Percentiles rank a stretch among this genome's conserved stretches.
These are phyloP conservation scores for Myotis daubentonii DNA, from an alignment of 2,797 vertebrate species.

Conservation along the genomic window DNA sequence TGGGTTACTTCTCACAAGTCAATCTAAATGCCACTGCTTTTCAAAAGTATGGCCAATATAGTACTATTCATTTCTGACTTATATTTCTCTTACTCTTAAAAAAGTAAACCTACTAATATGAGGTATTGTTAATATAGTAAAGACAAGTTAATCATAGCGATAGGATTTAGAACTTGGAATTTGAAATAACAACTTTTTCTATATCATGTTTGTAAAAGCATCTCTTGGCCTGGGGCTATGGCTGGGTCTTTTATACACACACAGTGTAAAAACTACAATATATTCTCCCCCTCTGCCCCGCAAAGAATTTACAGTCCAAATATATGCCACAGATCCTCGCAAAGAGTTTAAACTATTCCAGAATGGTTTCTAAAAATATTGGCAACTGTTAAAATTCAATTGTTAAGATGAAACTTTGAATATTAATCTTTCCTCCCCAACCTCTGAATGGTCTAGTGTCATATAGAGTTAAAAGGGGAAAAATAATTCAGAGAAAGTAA, in stretches of 20 bases:
- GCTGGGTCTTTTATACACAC: background rate
- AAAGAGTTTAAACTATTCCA: conserved; percentile 51
- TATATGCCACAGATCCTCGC: background rate
- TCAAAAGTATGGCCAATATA: background rate
- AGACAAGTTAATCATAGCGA: background rate
- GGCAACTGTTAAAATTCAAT: conserved; percentile 31
- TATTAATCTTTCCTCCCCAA: background rate
- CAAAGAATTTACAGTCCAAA: conserved; percentile 29
- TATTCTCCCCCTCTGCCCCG: background rate
- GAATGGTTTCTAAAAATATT: conserved; percentile 54
- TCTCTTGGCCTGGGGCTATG: background rate
- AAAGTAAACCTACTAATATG: conserved; percentile 1
- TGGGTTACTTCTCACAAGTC: background rate
- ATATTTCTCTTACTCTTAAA: background rate
- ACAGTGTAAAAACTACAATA: background rate
- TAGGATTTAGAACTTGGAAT: background rate
- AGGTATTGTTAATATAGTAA: conserved; percentile 4
- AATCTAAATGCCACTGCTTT: background rate
- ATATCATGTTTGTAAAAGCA: conserved; percentile 6
- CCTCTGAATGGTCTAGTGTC: background rate
- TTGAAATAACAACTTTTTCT: conserved; percentile 19
- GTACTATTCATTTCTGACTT: background rate
- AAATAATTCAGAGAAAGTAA: conserved; percentile 11
- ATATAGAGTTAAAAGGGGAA: conserved; percentile 37
- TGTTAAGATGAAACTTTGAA: conserved; percentile 41